Percentiles rank a stretch among this genome's conserved stretches.
These are phyloP conservation scores for Vulpes vulpes DNA, from an alignment of 2,113 vertebrate genomes.

Conservation along the genomic window DNA sequence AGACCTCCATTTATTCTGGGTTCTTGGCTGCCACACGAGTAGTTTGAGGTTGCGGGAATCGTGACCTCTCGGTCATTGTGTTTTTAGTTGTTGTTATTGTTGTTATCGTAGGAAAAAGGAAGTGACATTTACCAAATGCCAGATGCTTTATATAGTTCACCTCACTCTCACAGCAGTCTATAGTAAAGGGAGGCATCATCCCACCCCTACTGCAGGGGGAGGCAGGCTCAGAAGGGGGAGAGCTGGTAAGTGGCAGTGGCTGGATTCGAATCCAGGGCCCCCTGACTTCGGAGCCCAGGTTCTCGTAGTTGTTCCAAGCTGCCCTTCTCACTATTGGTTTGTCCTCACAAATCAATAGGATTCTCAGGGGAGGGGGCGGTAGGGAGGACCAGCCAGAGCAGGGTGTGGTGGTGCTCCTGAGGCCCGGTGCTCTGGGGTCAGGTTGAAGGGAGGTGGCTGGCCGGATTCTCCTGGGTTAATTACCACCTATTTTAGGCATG, in stretches of 20 bases:
- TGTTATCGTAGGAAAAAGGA: conserved; percentile 76
- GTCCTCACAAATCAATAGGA: background rate
- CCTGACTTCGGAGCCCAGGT: background rate
- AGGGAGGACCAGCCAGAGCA: background rate
- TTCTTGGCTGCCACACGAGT: conserved; percentile 33
- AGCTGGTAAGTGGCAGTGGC: background rate
- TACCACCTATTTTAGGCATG: background rate
- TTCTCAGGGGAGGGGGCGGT: background rate
- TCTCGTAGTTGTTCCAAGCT: background rate
- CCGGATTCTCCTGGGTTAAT: background rate
- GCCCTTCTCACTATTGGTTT: background rate
- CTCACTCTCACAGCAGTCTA: conserved; percentile 62
- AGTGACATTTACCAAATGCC: conserved; percentile 67
- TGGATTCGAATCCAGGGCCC: background rate
- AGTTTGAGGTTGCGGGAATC: conserved; percentile 48
- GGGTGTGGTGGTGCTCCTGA: background rate
- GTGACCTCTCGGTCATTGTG: conserved; percentile 70
- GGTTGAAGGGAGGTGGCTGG: background rate
- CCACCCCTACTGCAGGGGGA: background rate
- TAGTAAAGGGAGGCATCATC: background rate
- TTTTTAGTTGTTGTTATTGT: conserved; percentile 66
- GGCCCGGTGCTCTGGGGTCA: background rate
- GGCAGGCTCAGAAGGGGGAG: background rate
- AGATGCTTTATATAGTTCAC: conserved; percentile 64
- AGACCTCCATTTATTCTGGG: conserved; percentile 23